Percentiles rank a stretch among this genome's conserved stretches.
These are phyloP conservation scores for Salticus scenicus DNA, from an alignment of 2,888 invertebrate genomes.

Conservation along the genomic window DNA sequence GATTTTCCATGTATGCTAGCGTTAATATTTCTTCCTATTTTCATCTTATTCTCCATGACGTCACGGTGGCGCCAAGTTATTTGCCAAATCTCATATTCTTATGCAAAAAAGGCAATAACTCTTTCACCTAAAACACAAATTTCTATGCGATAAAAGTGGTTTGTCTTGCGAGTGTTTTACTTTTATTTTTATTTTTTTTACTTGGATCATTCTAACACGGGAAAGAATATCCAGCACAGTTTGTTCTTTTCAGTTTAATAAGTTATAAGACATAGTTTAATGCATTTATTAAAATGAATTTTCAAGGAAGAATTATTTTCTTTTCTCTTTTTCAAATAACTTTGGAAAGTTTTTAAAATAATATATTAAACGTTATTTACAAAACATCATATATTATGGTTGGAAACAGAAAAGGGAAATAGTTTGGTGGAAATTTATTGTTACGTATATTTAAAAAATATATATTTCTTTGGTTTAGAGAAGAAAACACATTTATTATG, in stretches of 20 bases:
- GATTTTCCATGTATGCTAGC: no score
- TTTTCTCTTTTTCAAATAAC: background rate
- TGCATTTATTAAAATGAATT: background rate
- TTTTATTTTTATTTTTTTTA: background rate
- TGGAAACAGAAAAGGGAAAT: no score
- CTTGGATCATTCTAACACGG: background rate
- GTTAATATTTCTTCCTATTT: no score
- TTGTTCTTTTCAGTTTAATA: background rate
- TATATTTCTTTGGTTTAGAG: no score
- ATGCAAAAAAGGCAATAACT: slow-evolving; percentile 56
- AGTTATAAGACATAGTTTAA: background rate
- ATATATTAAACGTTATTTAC: no score
- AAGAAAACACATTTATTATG: no score
- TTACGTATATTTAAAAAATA: no score
- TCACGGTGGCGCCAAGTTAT: slow-evolving; percentile 35
- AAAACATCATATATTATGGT: no score
- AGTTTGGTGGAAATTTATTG: no score
- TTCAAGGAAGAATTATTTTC: background rate
- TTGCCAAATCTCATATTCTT: slow-evolving; percentile 52
- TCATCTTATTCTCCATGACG: slow-evolving; percentile 8
- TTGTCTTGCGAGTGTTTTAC: background rate
- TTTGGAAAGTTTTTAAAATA: background rate
- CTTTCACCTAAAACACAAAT: slow-evolving; percentile 54
- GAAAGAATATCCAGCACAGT: background rate
- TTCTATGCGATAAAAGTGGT: slow-evolving; percentile 36